Percentiles rank a stretch among this genome's conserved stretches.
Evolutionary conservation across 2,888 invertebrate genomes (phyloP).

Genomic region (Polydrusus cervinus): DNA sequence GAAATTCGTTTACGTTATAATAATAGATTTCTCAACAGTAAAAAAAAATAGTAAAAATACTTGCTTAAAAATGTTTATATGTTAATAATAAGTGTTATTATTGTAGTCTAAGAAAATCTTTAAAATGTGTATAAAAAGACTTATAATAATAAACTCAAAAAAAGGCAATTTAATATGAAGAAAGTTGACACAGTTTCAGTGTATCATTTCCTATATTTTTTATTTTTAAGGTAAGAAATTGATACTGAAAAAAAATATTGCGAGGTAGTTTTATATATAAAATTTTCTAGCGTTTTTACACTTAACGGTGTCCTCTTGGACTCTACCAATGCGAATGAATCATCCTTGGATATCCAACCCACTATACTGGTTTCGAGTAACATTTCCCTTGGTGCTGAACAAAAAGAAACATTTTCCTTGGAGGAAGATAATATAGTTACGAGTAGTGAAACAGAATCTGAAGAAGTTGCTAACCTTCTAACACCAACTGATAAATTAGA

Average conservation of each 20-base stretch:
- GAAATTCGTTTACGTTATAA: too few species aligned
- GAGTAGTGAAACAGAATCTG: slow-evolving; percentile 9
- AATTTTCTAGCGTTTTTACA: slow-evolving; percentile 27
- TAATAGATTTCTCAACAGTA: too few species aligned
- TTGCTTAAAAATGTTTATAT: slow-evolving; percentile 23
- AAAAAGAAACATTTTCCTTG: neutral
- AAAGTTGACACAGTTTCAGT: slow-evolving; percentile 16
- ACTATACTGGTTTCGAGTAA: slow-evolving; percentile 17
- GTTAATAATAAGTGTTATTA: slow-evolving; percentile 4
- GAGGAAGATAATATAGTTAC: slow-evolving; percentile 5
- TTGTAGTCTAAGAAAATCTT: neutral
- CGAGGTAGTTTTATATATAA: neutral
- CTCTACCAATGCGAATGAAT: slow-evolving; percentile 20
- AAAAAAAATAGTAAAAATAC: slow-evolving; percentile 16
- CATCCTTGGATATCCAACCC: slow-evolving; percentile 25
- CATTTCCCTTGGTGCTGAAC: slow-evolving; percentile 12
- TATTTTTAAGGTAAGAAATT: slow-evolving; percentile 24
- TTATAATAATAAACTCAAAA: slow-evolving; percentile 9
- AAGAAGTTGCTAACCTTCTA: neutral
- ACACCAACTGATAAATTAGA: slow-evolving; percentile 24
- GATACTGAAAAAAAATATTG: neutral
- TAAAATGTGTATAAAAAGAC: slow-evolving; percentile 36
- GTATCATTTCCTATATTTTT: slow-evolving; percentile 22
- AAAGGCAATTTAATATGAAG: slow-evolving; percentile 35
- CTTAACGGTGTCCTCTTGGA: slow-evolving; percentile 32